Conservation (phyloP, 2,888 invertebrate genomes). For the Gisinianus flammeolus region DNA sequence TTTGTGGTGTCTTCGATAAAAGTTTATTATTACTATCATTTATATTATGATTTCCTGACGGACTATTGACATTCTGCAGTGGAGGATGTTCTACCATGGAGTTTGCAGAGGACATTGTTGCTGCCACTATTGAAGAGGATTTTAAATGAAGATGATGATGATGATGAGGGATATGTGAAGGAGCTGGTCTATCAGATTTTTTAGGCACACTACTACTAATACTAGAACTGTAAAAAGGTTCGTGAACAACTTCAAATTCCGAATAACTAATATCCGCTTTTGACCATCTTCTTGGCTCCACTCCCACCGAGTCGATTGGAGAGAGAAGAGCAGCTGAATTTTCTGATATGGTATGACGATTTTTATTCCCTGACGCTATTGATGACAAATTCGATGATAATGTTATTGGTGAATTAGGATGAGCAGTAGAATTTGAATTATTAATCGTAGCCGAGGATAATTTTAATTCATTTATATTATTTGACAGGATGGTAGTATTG, state of each 20-base stretch:
- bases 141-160: neutral
- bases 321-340: conserved; percentile 36
- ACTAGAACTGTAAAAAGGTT: conserved; percentile 45
- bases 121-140: neutral
- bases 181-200: neutral
- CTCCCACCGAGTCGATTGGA: conserved; percentile 33
- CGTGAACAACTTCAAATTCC: conserved; percentile 58
- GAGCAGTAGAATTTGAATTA: neutral
- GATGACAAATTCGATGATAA: neutral
- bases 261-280: conserved; percentile 59
- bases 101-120: neutral
- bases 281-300: conserved; percentile 55
- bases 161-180: conserved; percentile 3
- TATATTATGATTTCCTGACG: neutral
- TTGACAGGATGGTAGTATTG: neutral
- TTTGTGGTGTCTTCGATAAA: neutral
- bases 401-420: neutral
- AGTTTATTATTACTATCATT: neutral
- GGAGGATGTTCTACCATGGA: neutral
- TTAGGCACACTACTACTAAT: neutral
- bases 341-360: conserved; percentile 50
- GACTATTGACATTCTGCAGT: neutral
- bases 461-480: neutral
- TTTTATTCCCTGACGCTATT: conserved; percentile 45
- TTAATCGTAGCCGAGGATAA: neutral